A percentile compares a stretch with the other conserved stretches of the same genome.
Conservation (phyloP, 2,113 vertebrate genomes). For the Callorhinus ursinus region DNA sequence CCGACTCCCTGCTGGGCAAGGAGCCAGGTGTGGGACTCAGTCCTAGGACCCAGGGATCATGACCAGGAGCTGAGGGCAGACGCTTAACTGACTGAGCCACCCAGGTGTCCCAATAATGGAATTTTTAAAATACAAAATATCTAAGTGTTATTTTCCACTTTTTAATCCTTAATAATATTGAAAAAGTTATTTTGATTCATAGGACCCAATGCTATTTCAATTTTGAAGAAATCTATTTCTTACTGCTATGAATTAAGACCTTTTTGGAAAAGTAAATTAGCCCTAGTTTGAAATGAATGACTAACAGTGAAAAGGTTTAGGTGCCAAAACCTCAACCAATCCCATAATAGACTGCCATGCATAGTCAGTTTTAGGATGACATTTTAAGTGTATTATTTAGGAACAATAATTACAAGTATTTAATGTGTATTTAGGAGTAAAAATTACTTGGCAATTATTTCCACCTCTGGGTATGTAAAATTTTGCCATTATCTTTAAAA, state of each 20-base stretch:
- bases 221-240: not conserved
- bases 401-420: not conserved
- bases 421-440: not conserved
- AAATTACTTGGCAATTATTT: conserved; percentile 3
- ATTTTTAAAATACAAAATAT: not conserved
- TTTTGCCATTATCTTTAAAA: conserved; percentile 23
- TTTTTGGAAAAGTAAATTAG: not conserved
- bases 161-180: not conserved
- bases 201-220: not conserved
- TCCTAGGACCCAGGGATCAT: not conserved
- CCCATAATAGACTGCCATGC: not conserved
- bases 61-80: not conserved
- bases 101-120: not conserved
- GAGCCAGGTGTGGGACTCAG: not conserved
- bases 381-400: conserved; percentile 33
- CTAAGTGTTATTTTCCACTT: conserved; percentile 9
- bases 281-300: not conserved
- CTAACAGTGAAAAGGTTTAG: not conserved
- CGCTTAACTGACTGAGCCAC: not conserved
- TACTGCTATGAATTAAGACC: not conserved
- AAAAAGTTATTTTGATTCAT: not conserved
- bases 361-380: not conserved
- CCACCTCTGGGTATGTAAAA: not conserved
- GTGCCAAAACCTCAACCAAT: not conserved
- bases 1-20: not conserved